Evolutionary conservation across 1,140 invertebrate genomes (phyloP).

Genomic region (Venturia canescens): DNA sequence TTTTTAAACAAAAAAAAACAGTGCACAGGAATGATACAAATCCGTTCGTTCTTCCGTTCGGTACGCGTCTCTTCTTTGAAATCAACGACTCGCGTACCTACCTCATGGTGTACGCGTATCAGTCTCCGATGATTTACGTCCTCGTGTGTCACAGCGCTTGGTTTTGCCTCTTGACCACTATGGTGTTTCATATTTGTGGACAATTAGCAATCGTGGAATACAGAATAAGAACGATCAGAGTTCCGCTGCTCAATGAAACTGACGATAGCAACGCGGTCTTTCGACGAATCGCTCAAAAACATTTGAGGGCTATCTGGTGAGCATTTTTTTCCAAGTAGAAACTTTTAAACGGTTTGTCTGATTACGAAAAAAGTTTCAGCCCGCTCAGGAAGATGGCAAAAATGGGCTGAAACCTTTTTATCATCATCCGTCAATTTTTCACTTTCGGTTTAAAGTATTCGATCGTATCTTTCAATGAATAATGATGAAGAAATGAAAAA

Average conservation of each 20-base stretch:
- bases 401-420: not conserved
- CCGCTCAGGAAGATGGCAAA: too few species aligned
- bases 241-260: not conserved
- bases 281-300: slow-evolving; percentile 28
- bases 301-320: slow-evolving; percentile 43
- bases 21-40: slow-evolving; percentile 38
- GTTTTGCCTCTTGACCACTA: slow-evolving; percentile 51
- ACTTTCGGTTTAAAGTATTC: too few species aligned
- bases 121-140: slow-evolving; percentile 51
- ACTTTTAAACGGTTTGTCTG: too few species aligned
- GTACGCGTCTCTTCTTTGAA: slow-evolving; percentile 39
- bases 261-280: slow-evolving; percentile 36
- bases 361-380: too few species aligned
- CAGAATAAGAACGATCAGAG: slow-evolving; percentile 45
- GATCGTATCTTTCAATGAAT: too few species aligned
- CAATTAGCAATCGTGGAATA: slow-evolving; percentile 51
- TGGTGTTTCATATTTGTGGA: slow-evolving; percentile 55
- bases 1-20: not conserved
- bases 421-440: too few species aligned
- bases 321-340: too few species aligned
- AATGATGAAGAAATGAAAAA: not conserved
- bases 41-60: slow-evolving; percentile 51
- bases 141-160: slow-evolving; percentile 49
- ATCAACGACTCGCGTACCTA: slow-evolving; percentile 44
- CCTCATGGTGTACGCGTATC: slow-evolving; percentile 49